Percentiles rank a stretch among this genome's conserved stretches.
Evolutionary conservation across 2,888 invertebrate genomes (phyloP).

Genomic region (Horisme vitalbata): DNA sequence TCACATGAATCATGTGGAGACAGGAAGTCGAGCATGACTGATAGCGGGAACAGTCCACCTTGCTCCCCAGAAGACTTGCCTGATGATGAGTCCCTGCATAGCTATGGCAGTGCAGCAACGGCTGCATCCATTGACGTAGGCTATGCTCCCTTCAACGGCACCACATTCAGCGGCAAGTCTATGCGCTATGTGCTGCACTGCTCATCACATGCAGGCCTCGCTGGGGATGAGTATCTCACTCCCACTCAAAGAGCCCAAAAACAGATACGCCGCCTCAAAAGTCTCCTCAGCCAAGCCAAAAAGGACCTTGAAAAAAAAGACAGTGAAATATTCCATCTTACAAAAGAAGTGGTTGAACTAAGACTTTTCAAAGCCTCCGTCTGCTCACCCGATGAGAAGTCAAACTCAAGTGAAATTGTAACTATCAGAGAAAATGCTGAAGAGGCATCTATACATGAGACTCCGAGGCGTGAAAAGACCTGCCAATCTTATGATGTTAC

Average conservation of each 20-base stretch:
- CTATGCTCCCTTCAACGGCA: slow-evolving; percentile 89
- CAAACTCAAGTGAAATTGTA: slow-evolving; percentile 89
- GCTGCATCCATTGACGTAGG: slow-evolving; percentile 92
- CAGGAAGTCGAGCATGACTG: slow-evolving; percentile 68
- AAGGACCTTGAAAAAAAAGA: slow-evolving; percentile 91
- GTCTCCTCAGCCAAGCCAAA: slow-evolving; percentile 87
- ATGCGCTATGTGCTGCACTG: slow-evolving; percentile 93
- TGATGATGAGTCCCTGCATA: slow-evolving; percentile 91
- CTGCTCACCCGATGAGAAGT: slow-evolving; percentile 90
- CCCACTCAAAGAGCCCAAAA: slow-evolving; percentile 93
- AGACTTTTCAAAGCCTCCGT: slow-evolving; percentile 90
- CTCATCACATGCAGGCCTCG: slow-evolving; percentile 89
- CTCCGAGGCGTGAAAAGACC: slow-evolving; percentile 65
- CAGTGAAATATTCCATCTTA: slow-evolving; percentile 89
- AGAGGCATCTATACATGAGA: slow-evolving; percentile 58
- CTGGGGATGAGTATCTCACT: slow-evolving; percentile 92
- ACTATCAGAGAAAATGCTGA: slow-evolving; percentile 88
- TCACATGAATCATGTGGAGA: slow-evolving; percentile 59
- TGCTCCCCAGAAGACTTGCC: slow-evolving; percentile 85
- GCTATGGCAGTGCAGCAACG: slow-evolving; percentile 90
- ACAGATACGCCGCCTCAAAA: slow-evolving; percentile 90
- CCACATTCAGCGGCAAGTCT: slow-evolving; percentile 86
- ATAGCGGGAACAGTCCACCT: slow-evolving; percentile 83
- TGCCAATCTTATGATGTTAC: slow-evolving; percentile 72
- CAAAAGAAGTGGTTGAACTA: slow-evolving; percentile 91